A percentile compares a stretch with the other conserved stretches of the same genome.
These are phyloP conservation scores for Magallana ariakensis DNA, from an alignment of 1,140 invertebrate species.

Conservation along the genomic window DNA sequence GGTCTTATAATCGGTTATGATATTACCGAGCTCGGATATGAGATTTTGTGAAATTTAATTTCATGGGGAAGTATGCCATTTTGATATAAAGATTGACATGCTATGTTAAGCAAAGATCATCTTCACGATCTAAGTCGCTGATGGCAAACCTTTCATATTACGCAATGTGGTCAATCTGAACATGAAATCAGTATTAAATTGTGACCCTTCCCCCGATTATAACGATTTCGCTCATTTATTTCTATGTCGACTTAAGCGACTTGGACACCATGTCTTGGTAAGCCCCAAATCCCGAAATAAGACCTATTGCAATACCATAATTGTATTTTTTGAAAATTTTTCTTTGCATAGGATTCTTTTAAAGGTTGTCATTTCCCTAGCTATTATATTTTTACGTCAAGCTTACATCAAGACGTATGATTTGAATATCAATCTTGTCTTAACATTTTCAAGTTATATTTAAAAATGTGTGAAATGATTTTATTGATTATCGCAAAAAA, in stretches of 20 bases:
- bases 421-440: too few relatives aligned
- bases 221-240: neutral
- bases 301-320: too few relatives aligned
- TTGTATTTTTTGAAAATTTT: too few relatives aligned
- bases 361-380: too few relatives aligned
- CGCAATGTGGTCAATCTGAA: neutral
- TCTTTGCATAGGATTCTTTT: too few relatives aligned
- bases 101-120: neutral
- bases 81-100: constrained; percentile 28
- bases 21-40: neutral
- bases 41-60: constrained; percentile 22
- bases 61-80: neutral
- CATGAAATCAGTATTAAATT: too few relatives aligned
- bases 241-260: neutral
- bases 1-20: constrained; percentile 6
- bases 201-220: too few relatives aligned
- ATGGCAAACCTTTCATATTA: neutral
- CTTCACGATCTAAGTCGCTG: neutral
- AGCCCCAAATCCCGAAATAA: neutral
- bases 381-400: too few relatives aligned
- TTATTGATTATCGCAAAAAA: neutral
- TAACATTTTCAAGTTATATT: too few relatives aligned
- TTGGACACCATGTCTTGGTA: neutral
- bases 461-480: neutral
- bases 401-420: too few relatives aligned